Percentiles rank a stretch among this genome's conserved stretches.
Evolutionary conservation across 2,113 vertebrate species (phyloP).

Genomic region (Pelecanus crispus): DNA sequence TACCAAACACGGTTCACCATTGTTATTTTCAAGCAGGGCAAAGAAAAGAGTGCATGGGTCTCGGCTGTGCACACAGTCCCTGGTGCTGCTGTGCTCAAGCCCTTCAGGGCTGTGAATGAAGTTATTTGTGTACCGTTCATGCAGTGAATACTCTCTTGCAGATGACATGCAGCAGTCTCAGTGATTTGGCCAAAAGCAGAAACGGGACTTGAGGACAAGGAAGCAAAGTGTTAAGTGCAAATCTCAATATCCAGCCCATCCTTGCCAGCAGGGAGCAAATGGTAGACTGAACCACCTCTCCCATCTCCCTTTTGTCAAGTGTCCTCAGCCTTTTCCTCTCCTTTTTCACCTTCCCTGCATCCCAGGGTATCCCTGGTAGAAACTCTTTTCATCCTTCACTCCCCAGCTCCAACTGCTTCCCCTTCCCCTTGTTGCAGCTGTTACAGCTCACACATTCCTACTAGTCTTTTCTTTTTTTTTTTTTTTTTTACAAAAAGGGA

Average conservation of each 20-base stretch:
- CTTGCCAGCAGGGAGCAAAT: background rate
- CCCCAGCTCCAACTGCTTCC: background rate
- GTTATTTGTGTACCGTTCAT: background rate
- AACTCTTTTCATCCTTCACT: background rate
- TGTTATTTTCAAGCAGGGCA: background rate
- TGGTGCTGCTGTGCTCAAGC: background rate
- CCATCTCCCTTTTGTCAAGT: background rate
- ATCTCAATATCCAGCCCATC: rapidly evolving
- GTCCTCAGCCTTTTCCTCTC: background rate
- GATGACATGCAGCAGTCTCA: background rate
- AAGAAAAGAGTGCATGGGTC: background rate
- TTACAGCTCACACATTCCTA: background rate
- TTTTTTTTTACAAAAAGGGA: background rate
- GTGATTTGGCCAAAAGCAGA: background rate
- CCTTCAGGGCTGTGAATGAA: background rate
- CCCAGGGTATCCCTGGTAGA: background rate
- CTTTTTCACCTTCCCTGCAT: background rate
- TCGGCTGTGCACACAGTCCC: background rate
- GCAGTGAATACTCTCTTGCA: background rate
- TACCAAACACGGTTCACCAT: background rate
- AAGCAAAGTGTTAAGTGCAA: background rate
- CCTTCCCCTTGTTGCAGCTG: background rate
- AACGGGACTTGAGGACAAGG: background rate
- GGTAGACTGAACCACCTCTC: background rate
- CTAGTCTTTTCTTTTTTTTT: background rate